Conservation (phyloP, 1,140 invertebrate genomes). For the Grapholita molesta region DNA sequence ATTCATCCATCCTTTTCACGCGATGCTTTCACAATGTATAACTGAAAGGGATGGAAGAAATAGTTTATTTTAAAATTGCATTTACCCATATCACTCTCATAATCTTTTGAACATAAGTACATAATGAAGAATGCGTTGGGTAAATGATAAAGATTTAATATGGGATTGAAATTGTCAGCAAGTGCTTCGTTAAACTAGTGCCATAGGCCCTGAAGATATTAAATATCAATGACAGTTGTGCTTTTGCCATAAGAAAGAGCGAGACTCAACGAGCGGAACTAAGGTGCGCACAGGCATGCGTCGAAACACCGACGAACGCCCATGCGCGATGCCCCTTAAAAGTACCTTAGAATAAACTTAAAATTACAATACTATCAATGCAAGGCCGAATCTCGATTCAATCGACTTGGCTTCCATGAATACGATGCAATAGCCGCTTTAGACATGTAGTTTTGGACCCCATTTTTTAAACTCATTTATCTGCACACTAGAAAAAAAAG, state of each 20-base stretch:
- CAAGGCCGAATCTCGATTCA: slow-evolving; percentile 12
- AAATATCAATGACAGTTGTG: background rate
- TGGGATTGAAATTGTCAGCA: background rate
- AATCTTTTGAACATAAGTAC: slow-evolving; percentile 9
- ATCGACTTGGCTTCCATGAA: slow-evolving; percentile 4
- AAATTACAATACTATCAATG: slow-evolving; percentile 23
- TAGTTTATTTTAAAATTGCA: background rate
- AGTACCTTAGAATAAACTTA: slow-evolving; percentile 40
- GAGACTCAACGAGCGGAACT: slow-evolving; percentile 63
- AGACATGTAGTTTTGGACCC: slow-evolving; percentile 9
- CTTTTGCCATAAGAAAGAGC: slow-evolving; percentile 25
- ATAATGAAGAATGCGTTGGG: background rate
- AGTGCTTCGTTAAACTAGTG: background rate
- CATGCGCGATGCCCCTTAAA: slow-evolving; percentile 40
- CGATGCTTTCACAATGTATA: background rate
- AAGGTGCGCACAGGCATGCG: slow-evolving; percentile 56
- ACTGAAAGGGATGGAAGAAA: background rate
- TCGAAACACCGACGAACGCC: slow-evolving; percentile 54
- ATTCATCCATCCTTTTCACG: background rate
- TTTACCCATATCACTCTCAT: background rate
- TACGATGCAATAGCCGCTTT: background rate
- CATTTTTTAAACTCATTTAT: background rate
- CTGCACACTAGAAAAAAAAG: slow-evolving; percentile 3
- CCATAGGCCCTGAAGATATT: background rate
- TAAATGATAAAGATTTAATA: background rate